phyloP scores from a whole-genome alignment of 2,797 vertebrate genomes.

The Euphonia xanthogaster region DNA sequence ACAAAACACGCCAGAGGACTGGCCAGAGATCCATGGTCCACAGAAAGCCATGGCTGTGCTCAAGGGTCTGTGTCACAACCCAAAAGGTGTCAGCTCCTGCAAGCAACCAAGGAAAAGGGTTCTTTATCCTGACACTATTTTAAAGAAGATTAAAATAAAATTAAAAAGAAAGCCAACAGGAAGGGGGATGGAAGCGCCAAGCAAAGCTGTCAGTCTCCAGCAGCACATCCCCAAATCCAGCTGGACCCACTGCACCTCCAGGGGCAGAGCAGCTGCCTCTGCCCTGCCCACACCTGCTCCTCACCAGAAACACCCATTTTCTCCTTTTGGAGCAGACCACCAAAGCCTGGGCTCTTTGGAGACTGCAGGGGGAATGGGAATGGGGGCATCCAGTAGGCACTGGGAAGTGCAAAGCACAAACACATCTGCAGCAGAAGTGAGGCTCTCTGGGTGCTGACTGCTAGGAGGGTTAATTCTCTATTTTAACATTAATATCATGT shows the following conservation, averaged over 20 bases:
- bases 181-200: neutral
- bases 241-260: neutral
- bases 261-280: neutral
- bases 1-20: rapidly evolving
- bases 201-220: neutral
- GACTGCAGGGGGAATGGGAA: rapidly evolving
- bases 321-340: neutral
- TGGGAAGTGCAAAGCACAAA: neutral
- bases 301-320: rapidly evolving
- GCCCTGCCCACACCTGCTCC: neutral
- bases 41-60: neutral
- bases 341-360: neutral
- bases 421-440: neutral
- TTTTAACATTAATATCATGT: neutral
- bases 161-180: neutral
- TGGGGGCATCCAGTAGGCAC: no score
- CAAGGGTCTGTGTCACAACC: neutral
- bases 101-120: neutral
- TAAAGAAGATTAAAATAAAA: neutral
- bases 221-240: neutral
- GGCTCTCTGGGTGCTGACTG: neutral
- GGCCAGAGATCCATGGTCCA: rapidly evolving
- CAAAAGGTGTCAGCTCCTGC: neutral
- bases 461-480: neutral
- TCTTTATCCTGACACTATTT: neutral